These are phyloP conservation scores for Dendrocopos noguchii DNA, from an alignment of 2,113 vertebrate species.

Conservation along the genomic window DNA sequence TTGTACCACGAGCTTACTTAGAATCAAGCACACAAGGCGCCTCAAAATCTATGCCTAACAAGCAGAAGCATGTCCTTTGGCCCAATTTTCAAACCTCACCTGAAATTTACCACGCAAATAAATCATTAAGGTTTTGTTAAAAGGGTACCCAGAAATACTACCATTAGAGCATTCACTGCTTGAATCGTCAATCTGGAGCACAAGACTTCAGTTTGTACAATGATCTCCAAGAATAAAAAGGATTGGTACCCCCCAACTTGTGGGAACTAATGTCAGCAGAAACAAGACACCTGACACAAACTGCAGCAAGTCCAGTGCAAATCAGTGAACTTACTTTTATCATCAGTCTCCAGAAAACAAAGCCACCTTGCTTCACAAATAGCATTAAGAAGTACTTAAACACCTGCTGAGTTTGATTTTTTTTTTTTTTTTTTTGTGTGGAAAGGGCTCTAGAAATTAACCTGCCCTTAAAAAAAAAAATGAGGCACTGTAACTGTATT, in stretches of 20 bases:
- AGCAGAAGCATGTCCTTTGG: accelerated
- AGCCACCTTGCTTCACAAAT: background rate
- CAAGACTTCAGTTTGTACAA: background rate
- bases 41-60: background rate
- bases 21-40: background rate
- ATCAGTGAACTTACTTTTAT: background rate
- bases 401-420: background rate
- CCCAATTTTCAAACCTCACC: background rate
- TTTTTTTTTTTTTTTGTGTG: background rate
- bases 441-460: background rate
- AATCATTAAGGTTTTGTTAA: background rate
- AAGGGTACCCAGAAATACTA: background rate
- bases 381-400: background rate
- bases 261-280: background rate
- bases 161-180: background rate
- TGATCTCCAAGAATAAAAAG: background rate
- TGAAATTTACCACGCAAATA: background rate
- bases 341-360: background rate
- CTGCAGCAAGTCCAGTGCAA: background rate
- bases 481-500: background rate
- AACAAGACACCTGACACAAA: background rate
- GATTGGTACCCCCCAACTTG: accelerated
- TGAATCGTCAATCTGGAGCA: background rate
- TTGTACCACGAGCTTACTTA: background rate
- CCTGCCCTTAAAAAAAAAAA: background rate